Base-by-base conservation (phyloP, 2,797 vertebrate species). In the Melanogrammus aeglefinus region DNA sequence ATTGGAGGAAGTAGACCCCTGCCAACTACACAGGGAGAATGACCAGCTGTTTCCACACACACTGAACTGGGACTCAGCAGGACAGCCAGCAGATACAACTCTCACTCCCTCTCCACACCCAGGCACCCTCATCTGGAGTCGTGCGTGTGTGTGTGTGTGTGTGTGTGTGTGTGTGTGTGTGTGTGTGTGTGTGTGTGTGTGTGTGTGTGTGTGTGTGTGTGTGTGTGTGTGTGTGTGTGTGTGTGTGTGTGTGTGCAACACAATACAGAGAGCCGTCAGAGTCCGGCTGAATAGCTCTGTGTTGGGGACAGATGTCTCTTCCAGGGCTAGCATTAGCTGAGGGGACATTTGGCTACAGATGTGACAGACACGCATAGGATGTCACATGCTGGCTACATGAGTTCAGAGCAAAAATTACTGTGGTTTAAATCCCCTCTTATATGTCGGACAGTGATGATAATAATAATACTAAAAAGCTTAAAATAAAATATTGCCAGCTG, bases 191-290 rank as follows among this genome's bases (percentile, higher is more conserved):
- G 29, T 33, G 31, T 36, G 41, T 44, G 41, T 44, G 41, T 33
- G 29, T 35, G 31, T 35, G 38, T 39, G 38, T 10, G 38, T 39
- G 24, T 70, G n/a, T 12, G n/a, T 29, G 24, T 13, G 12, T 21
- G 5, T n/a, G 66, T 3, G 1, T 10, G 66, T 24, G 66, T 24
- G 29, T 33, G 31, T 36, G 9, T 12, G 41, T 44, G 41, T 33
- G 29, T 35, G 29, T 33, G 75, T 77, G 70, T 66, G 76, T 72
- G 36, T 72, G 51, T 83, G 87, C 83, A 90, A 91, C 79, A 35
- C 85, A 88, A 91, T 82, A 81, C 86, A 41, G 77, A 71, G 73
- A 84, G 14, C 71, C 82, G 8, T 73, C 70, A 83, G 76, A 83
- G 75, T 83, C 78, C 80, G 82, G 57, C 81, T 82, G 87, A 85